Percentiles rank a stretch among this genome's conserved stretches.
Evolutionary conservation across 2,797 vertebrate genomes (phyloP).

Genomic region (Apodemus agrarius): DNA sequence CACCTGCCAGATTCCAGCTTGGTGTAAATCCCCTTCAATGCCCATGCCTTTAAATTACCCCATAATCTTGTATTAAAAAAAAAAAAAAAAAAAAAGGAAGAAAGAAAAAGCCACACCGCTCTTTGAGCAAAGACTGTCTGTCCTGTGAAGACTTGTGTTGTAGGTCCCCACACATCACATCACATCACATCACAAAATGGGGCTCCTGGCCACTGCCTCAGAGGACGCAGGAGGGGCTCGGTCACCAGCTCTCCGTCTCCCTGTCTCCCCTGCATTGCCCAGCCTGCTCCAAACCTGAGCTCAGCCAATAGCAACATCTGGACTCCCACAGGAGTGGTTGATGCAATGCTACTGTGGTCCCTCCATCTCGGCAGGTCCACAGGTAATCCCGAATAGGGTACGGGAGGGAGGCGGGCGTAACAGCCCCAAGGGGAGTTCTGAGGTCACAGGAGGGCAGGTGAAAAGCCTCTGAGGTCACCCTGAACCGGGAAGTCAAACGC

Average conservation of each 20-base stretch:
- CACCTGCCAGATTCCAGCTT: not conserved
- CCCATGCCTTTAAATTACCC: not conserved
- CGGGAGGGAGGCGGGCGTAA: fast-evolving
- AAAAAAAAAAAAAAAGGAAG: not conserved
- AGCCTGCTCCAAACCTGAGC: not conserved
- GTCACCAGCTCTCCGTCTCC: not conserved
- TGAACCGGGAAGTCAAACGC: not conserved
- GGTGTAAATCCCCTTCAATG: not conserved
- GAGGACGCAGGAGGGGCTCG: not conserved
- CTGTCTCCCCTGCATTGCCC: not conserved
- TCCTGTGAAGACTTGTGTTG: not conserved
- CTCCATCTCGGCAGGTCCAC: not conserved
- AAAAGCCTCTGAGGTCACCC: not conserved
- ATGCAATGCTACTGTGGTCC: not conserved
- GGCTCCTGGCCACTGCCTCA: not conserved
- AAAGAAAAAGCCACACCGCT: not conserved
- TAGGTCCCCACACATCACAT: not conserved
- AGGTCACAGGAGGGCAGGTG: not conserved
- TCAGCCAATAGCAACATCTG: not conserved
- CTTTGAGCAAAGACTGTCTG: not conserved
- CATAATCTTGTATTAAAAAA: not conserved
- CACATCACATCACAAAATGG: not conserved
- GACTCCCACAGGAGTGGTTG: not conserved
- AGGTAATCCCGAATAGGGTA: not conserved
- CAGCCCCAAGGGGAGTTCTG: not conserved